phyloP scores from a whole-genome alignment of 2,797 vertebrate genomes.

The Pelochelys cantorii region DNA sequence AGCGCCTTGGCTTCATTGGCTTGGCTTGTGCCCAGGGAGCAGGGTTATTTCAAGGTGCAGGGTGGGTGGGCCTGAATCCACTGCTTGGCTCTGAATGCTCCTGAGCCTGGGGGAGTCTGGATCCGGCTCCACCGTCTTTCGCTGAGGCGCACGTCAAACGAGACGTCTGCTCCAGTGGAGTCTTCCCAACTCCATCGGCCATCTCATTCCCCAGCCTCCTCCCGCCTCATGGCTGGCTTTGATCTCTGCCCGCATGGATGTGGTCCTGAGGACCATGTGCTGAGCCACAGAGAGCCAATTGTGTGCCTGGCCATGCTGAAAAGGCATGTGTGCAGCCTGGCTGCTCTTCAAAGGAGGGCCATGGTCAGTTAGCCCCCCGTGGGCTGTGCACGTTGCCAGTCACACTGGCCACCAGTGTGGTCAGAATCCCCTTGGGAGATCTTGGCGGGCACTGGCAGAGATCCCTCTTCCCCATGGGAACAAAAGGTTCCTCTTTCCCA shows the following conservation, averaged over 20 bases:
- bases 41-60: background rate
- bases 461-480: background rate
- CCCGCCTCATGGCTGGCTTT: background rate
- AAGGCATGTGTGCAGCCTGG: background rate
- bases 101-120: background rate
- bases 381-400: background rate
- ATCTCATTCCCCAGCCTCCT: background rate
- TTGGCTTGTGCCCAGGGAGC: background rate
- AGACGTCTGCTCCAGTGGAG: background rate
- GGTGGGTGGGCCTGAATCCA: background rate
- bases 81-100: background rate
- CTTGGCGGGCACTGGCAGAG: background rate
- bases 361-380: background rate
- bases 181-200: background rate
- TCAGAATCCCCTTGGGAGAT: background rate
- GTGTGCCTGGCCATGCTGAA: background rate
- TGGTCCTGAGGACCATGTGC: background rate
- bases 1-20: background rate
- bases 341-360: slow-evolving; percentile 39
- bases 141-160: background rate
- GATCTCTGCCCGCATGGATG: background rate
- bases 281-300: background rate
- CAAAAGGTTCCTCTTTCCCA: background rate
- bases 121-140: background rate
- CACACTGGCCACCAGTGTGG: background rate